These are phyloP conservation scores for Neodiprion lecontei DNA, from an alignment of 1,140 invertebrate species.

Conservation along the genomic window DNA sequence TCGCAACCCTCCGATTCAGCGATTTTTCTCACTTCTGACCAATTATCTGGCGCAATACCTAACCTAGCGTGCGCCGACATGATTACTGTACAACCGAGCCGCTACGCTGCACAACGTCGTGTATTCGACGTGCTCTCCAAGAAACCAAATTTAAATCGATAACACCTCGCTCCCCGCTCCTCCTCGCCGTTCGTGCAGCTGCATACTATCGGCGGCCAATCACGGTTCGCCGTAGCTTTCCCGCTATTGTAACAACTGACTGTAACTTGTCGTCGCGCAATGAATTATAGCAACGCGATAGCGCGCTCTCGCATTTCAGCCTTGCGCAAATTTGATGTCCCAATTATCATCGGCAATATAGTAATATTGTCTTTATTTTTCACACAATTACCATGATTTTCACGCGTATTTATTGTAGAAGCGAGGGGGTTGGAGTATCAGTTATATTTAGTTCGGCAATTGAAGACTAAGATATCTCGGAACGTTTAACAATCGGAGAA, in stretches of 20 bases:
- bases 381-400: no score
- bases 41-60: not conserved
- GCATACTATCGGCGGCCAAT: not conserved
- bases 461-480: no score
- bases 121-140: slow-evolving; percentile 3
- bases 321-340: no score
- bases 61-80: not conserved
- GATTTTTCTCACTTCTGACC: not conserved
- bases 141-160: slow-evolving; percentile 4
- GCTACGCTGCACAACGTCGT: not conserved
- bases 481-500: no score
- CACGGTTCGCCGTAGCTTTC: not conserved
- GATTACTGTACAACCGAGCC: not conserved
- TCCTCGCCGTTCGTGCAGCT: not conserved
- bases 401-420: no score
- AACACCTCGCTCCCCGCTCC: not conserved
- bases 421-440: no score
- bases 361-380: no score
- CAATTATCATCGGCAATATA: no score
- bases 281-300: no score
- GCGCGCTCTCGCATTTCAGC: no score
- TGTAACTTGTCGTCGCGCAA: no score
- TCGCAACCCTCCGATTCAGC: not conserved
- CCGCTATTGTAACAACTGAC: not conserved
- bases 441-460: no score